phyloP scores from a whole-genome alignment of 2,888 invertebrate species.

The Parasteatoda lunata region DNA sequence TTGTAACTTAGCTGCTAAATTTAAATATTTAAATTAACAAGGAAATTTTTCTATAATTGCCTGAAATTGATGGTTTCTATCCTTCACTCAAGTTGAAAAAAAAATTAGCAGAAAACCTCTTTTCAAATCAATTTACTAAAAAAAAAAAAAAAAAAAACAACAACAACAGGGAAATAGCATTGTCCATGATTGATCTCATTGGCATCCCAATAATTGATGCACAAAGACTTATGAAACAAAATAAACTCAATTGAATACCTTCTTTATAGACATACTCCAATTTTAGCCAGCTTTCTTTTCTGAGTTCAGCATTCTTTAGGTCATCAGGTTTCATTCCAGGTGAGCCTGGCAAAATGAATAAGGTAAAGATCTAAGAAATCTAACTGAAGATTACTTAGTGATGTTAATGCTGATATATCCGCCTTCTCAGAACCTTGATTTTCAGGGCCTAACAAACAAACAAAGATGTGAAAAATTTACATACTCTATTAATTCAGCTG shows the following conservation, averaged over 20 bases:
- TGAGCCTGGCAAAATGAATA: conserved; percentile 87
- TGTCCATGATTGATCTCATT: too few relatives aligned
- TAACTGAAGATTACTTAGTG: conserved; percentile 80
- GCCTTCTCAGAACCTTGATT: conserved; percentile 79
- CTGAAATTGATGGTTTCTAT: too few relatives aligned
- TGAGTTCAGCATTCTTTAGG: conserved; percentile 77
- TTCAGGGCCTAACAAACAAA: conserved; percentile 76
- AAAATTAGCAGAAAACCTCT: too few relatives aligned
- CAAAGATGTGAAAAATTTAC: conserved; percentile 66
- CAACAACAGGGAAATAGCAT: too few relatives aligned
- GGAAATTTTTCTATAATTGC: too few relatives aligned
- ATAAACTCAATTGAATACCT: conserved; percentile 79
- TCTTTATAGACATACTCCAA: conserved; percentile 80
- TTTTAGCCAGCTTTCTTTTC: conserved; percentile 81
- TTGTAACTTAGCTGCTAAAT: too few relatives aligned
- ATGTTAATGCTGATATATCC: conserved; percentile 77
- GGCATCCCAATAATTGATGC: too few relatives aligned
- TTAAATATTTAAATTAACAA: too few relatives aligned
- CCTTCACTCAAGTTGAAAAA: too few relatives aligned
- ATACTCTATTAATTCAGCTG: conserved; percentile 75
- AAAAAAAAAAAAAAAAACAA: too few relatives aligned
- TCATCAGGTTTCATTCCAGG: conserved; percentile 78
- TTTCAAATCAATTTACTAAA: too few relatives aligned
- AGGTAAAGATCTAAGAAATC: conserved; percentile 85
- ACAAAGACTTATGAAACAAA: background rate